Evolutionary conservation across 2,888 invertebrate species (phyloP).

Genomic region (Lasius fuliginosus): DNA sequence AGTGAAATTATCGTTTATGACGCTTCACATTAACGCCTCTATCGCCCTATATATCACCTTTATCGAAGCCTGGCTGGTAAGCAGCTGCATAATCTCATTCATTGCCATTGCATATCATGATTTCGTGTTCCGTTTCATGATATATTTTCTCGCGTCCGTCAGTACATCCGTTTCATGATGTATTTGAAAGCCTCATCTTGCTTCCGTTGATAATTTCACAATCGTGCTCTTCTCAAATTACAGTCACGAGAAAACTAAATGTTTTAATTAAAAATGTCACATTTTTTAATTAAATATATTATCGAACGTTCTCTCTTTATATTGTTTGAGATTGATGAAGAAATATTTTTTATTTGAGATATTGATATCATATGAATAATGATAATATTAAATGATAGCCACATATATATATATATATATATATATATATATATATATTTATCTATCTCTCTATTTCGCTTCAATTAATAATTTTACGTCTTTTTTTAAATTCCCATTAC

Average conservation of each 20-base stretch:
- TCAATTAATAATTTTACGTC: too few species aligned
- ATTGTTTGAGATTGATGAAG: not conserved
- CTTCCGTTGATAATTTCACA: not conserved
- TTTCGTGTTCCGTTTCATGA: constrained; percentile 39
- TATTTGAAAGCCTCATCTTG: not conserved
- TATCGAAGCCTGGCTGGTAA: constrained; percentile 38
- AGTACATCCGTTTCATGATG: constrained; percentile 20
- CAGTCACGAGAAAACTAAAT: not conserved
- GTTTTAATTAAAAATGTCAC: not conserved
- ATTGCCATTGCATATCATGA: constrained; percentile 55
- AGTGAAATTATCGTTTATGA: constrained; percentile 73
- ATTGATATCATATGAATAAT: not conserved
- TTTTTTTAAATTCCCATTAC: too few species aligned
- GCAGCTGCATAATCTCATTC: constrained; percentile 66
- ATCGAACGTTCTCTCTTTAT: not conserved
- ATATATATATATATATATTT: too few species aligned
- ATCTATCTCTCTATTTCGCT: not conserved
- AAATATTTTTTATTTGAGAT: constrained; percentile 1
- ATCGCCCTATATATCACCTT: constrained; percentile 55
- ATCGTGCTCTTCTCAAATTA: not conserved
- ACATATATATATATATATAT: not conserved
- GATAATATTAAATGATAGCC: not conserved
- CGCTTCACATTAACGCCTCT: constrained; percentile 47
- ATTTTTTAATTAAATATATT: not conserved
- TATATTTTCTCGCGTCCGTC: constrained; percentile 43